A percentile compares a stretch with the other conserved stretches of the same genome.
phyloP scores from a whole-genome alignment of 2,888 invertebrate genomes.

The Drosophila pegasa region DNA sequence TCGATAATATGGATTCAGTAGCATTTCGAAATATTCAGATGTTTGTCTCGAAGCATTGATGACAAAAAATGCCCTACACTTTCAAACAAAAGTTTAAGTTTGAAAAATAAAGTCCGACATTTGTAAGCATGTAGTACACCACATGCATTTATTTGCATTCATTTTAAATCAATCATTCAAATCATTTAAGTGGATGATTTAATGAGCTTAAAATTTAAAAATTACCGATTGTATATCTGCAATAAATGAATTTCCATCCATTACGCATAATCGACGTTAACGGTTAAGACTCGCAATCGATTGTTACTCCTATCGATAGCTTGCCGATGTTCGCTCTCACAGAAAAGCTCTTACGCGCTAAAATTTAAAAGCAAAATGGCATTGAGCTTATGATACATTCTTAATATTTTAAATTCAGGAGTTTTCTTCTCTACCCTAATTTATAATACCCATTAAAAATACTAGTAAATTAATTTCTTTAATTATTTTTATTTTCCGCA shows the following conservation, averaged over 20 bases:
- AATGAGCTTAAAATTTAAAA: too few species aligned
- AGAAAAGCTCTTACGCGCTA: background rate
- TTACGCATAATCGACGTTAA: background rate
- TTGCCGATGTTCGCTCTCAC: background rate
- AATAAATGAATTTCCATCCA: too few species aligned
- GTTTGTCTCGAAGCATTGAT: background rate
- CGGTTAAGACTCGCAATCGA: background rate
- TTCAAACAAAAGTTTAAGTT: background rate
- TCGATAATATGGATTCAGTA: background rate
- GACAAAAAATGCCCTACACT: background rate
- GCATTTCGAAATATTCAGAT: background rate
- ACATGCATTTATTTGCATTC: too few species aligned
- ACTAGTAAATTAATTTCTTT: conserved; percentile 1
- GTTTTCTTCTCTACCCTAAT: background rate
- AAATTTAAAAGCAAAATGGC: background rate
- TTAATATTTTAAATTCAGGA: too few species aligned
- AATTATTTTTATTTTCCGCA: conserved; percentile 66
- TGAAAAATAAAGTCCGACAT: background rate
- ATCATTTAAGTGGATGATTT: too few species aligned
- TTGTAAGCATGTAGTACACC: background rate
- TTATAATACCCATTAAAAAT: background rate
- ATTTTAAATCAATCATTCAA: too few species aligned
- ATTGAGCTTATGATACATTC: too few species aligned
- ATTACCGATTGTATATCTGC: too few species aligned
- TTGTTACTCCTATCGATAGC: background rate